Percentiles rank a stretch among this genome's conserved stretches.
These are phyloP conservation scores for Porites cylindrica DNA, from an alignment of 92 coral and sea anemone species.

Conservation along the genomic window DNA sequence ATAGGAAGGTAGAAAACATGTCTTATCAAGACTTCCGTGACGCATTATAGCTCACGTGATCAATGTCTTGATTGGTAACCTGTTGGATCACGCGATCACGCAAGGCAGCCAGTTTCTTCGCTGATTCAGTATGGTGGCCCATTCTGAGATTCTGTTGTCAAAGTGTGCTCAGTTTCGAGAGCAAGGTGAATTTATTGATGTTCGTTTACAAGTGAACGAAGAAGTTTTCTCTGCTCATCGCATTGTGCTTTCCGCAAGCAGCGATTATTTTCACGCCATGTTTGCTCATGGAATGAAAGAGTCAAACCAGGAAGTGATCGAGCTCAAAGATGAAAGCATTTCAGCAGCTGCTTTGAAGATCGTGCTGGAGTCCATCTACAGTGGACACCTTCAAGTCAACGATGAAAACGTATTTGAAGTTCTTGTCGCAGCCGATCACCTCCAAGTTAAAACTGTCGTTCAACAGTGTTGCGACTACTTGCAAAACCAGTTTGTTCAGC, in stretches of 20 bases:
- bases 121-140: neutral
- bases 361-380: conserved; percentile 67
- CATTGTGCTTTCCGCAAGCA: conserved; percentile 56
- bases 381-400: conserved; percentile 43
- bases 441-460: neutral
- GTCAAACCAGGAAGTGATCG: conserved; percentile 39
- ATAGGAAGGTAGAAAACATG: neutral
- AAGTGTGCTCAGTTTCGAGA: conserved; percentile 15
- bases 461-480: conserved; percentile 5
- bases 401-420: conserved; percentile 46
- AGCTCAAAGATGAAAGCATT: conserved; percentile 48
- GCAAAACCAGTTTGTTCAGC: neutral
- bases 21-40: too few species aligned
- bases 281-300: conserved; percentile 41
- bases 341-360: conserved; percentile 48
- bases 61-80: too few species aligned
- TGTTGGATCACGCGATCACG: too few species aligned
- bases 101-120: too few species aligned
- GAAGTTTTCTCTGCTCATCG: conserved; percentile 64
- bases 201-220: conserved; percentile 58
- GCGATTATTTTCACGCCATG: conserved; percentile 76
- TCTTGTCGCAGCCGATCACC: conserved; percentile 53
- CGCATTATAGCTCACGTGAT: too few species aligned
- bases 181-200: conserved; percentile 52
- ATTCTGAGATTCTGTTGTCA: neutral